These are phyloP conservation scores for Hylomyscus alleni DNA, from an alignment of 2,797 vertebrate species.

Conservation along the genomic window DNA sequence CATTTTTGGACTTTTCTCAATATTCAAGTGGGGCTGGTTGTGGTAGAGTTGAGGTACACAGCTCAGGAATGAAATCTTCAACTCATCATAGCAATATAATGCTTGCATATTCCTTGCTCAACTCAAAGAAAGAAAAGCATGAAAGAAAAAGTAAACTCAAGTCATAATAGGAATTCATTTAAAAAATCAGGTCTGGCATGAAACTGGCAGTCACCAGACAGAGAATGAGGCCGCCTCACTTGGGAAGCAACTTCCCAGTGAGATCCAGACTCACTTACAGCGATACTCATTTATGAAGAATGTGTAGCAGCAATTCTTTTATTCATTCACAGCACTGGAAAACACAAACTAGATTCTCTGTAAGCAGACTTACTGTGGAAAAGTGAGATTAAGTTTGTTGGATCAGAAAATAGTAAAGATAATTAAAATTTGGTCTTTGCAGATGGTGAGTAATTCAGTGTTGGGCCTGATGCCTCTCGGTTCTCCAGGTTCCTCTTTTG, in stretches of 20 bases:
- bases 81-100: background rate
- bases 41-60: background rate
- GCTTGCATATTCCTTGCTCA: background rate
- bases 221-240: background rate
- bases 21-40: background rate
- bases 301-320: background rate
- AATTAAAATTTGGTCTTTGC: constrained; percentile 37
- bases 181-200: background rate
- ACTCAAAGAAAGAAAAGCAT: background rate
- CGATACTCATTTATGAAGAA: background rate
- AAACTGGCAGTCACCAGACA: background rate
- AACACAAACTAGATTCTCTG: constrained; percentile 9
- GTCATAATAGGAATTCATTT: background rate
- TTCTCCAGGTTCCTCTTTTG: background rate
- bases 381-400: constrained; percentile 40
- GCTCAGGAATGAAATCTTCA: background rate
- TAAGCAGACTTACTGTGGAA: background rate
- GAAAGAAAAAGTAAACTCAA: background rate
- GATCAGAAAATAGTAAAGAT: constrained; percentile 30
- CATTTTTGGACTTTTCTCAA: background rate
- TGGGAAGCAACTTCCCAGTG: background rate
- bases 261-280: background rate
- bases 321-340: background rate
- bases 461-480: background rate
- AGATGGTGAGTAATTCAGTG: background rate